A percentile compares a stretch with the other conserved stretches of the same genome.
phyloP scores from a whole-genome alignment of 2,888 invertebrate species.

The Callimorpha dominula region DNA sequence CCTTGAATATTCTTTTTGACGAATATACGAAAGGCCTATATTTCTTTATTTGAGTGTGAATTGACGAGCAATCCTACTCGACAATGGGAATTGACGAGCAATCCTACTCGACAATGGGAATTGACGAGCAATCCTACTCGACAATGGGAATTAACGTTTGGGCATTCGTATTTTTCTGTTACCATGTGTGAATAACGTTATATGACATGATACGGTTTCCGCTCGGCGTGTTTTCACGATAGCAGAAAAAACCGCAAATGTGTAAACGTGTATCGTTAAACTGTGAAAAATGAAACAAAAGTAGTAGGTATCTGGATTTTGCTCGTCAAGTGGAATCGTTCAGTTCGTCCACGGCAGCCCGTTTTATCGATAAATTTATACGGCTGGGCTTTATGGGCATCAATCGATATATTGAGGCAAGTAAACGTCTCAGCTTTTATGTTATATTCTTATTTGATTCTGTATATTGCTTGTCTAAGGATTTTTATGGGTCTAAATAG shows the following conservation, averaged over 20 bases:
- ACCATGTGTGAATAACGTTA: not conserved
- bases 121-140: not conserved
- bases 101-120: not conserved
- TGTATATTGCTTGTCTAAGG: constrained; percentile 1
- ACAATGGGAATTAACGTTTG: not conserved
- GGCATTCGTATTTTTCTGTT: not conserved
- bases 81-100: not conserved
- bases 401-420: constrained; percentile 30
- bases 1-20: not conserved
- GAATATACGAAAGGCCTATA: not conserved
- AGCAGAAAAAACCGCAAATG: constrained; percentile 10
- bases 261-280: constrained; percentile 5
- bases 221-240: not conserved
- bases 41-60: not conserved
- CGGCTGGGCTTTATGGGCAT: constrained; percentile 35
- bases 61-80: not conserved
- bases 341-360: constrained; percentile 25
- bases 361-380: constrained; percentile 53
- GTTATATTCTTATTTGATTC: constrained; percentile 15
- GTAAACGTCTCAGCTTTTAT: constrained; percentile 38
- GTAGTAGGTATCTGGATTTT: not conserved
- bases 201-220: not conserved
- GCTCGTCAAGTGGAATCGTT: constrained; percentile 18
- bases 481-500: constrained; percentile 37
- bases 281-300: constrained; percentile 10